Percentiles rank a stretch among this genome's conserved stretches.
Conservation (phyloP, 1,140 invertebrate species). For the Cyrtorhinus lividipennis region DNA sequence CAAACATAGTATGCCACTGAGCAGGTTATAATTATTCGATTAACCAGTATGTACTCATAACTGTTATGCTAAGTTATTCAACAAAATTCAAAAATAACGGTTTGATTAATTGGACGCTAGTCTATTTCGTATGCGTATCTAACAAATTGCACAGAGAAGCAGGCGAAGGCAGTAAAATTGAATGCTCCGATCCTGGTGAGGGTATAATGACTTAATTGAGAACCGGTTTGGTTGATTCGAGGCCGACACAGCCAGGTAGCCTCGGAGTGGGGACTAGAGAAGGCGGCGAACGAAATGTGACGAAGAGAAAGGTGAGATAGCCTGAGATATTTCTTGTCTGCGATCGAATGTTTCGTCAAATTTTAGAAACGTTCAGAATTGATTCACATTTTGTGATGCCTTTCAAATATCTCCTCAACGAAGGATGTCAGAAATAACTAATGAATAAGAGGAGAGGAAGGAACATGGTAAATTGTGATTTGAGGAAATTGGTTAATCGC, state of each 20-base stretch:
- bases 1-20: too few relatives aligned
- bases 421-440: background rate
- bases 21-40: too few relatives aligned
- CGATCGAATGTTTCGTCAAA: too few relatives aligned
- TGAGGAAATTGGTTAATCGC: background rate
- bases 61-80: too few relatives aligned
- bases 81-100: too few relatives aligned
- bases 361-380: too few relatives aligned
- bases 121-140: background rate
- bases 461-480: background rate
- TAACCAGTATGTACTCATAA: too few relatives aligned
- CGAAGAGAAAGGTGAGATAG: background rate
- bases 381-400: too few relatives aligned
- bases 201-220: constrained; percentile 5
- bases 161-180: background rate
- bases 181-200: background rate
- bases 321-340: too few relatives aligned
- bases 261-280: background rate
- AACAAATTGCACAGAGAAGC: background rate
- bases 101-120: background rate
- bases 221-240: background rate
- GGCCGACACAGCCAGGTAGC: background rate
- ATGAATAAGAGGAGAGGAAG: background rate
- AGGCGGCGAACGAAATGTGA: too few relatives aligned
- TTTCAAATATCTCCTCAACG: too few relatives aligned